Evolutionary conservation across 1,140 invertebrate genomes (phyloP).

Genomic region (Aphis craccivora): DNA sequence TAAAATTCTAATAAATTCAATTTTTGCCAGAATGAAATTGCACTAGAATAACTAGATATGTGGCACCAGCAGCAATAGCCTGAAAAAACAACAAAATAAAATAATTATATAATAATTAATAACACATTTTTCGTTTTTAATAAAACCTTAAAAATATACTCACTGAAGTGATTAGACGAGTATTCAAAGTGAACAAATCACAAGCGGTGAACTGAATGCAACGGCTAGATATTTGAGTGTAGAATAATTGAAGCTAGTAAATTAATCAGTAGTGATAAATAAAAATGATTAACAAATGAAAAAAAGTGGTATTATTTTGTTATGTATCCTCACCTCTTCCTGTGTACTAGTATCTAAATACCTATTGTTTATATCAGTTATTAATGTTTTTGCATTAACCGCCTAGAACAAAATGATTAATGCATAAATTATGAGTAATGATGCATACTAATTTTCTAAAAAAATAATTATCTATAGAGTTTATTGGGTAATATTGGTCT

Average conservation of each 20-base stretch:
- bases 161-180: constrained; percentile 57
- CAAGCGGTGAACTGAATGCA: constrained; percentile 58
- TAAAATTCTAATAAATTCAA: not conserved
- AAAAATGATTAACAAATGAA: not conserved
- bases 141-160: constrained; percentile 38
- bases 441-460: not conserved
- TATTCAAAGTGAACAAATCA: constrained; percentile 59
- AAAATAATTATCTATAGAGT: not conserved
- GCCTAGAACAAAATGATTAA: constrained; percentile 18
- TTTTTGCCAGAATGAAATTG: constrained; percentile 59
- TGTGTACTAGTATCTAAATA: constrained; percentile 20
- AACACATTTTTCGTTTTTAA: not conserved
- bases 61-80: constrained; percentile 60
- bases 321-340: constrained; percentile 37
- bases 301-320: not conserved
- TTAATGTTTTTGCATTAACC: constrained; percentile 5
- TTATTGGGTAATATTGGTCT: not conserved
- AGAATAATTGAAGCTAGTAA: constrained; percentile 59
- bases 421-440: not conserved
- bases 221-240: constrained; percentile 49
- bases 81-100: constrained; percentile 29
- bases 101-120: not conserved
- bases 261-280: not conserved
- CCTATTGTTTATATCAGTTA: constrained; percentile 43
- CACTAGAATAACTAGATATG: constrained; percentile 60